Conservation (phyloP, 2,113 vertebrate species). For the Suricata suricatta region DNA sequence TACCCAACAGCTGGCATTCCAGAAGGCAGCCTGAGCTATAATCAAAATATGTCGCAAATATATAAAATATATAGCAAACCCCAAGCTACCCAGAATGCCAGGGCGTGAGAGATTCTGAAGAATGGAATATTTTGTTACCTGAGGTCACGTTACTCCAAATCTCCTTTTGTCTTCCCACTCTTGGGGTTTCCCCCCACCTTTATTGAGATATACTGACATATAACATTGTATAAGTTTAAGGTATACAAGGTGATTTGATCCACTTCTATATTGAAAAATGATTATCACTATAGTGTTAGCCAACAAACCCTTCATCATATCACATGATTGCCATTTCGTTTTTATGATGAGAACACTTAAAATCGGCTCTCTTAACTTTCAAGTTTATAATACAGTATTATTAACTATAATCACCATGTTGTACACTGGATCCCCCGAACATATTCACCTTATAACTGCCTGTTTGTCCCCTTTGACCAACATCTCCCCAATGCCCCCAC, state of each 20-base stretch:
- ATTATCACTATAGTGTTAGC: neutral
- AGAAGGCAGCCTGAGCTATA: constrained; percentile 31
- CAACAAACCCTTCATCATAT: neutral
- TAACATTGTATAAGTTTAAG: neutral
- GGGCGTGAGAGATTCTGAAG: constrained; percentile 24
- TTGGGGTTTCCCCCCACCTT: neutral
- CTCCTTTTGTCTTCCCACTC: neutral
- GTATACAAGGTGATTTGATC: neutral
- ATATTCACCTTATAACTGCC: neutral
- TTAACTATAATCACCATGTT: neutral
- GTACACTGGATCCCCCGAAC: neutral
- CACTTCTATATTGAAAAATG: neutral
- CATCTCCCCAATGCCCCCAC: neutral
- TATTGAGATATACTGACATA: neutral
- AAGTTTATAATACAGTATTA: neutral
- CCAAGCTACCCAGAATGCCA: neutral
- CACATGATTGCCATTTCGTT: neutral
- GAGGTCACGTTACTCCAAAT: neutral
- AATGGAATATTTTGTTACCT: constrained; percentile 48
- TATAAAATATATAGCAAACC: neutral
- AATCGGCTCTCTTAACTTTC: neutral
- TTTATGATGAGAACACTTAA: neutral
- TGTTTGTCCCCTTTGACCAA: neutral
- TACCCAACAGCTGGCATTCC: constrained; percentile 56
- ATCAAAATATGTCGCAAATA: constrained; percentile 40